Percentiles rank a stretch among this genome's conserved stretches.
These are phyloP conservation scores for Melanerpes aurifrons DNA, from an alignment of 2,113 vertebrate genomes.

Conservation along the genomic window DNA sequence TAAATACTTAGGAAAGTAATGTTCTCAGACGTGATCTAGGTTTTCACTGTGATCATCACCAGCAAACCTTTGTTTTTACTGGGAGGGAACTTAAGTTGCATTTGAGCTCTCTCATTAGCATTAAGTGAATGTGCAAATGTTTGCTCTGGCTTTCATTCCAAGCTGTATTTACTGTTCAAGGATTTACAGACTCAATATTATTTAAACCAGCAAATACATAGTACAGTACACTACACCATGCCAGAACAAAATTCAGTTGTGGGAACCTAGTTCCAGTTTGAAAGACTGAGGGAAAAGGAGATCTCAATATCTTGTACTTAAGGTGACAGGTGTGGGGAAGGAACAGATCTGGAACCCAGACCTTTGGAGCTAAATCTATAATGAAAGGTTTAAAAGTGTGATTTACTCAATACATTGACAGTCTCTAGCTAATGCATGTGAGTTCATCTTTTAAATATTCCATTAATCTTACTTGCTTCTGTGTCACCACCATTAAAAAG, in stretches of 20 bases:
- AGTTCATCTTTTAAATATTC: not conserved
- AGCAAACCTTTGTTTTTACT: constrained; percentile 77
- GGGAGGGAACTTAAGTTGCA: constrained; percentile 51
- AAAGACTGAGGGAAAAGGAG: not conserved
- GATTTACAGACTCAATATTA: not conserved
- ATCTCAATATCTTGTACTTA: not conserved
- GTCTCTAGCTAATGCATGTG: not conserved
- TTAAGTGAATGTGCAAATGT: constrained; percentile 40
- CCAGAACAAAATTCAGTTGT: not conserved
- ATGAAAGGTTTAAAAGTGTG: not conserved
- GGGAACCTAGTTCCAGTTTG: constrained; percentile 15
- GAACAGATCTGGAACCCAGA: not conserved
- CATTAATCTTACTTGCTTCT: not conserved
- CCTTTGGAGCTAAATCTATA: not conserved
- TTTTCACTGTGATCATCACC: constrained; percentile 84
- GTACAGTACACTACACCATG: constrained; percentile 23
- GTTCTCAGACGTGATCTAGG: constrained; percentile 74
- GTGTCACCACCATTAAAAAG: not conserved
- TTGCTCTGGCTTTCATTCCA: constrained; percentile 40
- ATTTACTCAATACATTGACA: not conserved
- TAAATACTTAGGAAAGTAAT: constrained; percentile 70
- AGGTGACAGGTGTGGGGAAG: not conserved
- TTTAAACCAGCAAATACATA: not conserved
- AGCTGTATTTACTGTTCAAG: constrained; percentile 2
- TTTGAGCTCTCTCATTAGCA: constrained; percentile 69